Evolutionary conservation across 2,113 vertebrate genomes (phyloP), one percentile per base, ranked within the genome.

Genomic region (Camarhynchus parvulus): DNA sequence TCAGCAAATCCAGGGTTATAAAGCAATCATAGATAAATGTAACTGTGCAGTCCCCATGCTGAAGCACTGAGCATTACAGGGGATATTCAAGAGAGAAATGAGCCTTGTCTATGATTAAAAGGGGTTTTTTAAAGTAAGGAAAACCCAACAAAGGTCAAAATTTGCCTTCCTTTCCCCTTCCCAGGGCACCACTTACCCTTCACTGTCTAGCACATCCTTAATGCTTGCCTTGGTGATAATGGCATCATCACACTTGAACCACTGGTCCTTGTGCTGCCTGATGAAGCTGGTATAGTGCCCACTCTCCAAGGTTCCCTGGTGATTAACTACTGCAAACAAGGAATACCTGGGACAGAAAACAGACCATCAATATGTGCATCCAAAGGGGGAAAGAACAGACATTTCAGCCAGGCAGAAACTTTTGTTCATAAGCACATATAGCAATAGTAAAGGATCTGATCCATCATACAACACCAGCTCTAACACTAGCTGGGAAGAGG

Each of bases 151-250:
- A 62, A 55, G 19, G 47, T 19, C 18, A 2, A 28, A n/a, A 35
- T 53, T 92, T 67, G 42, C 66, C 47, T 62, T 70, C 55, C 28
- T 35, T 19, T 24, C 24, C 39, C 76, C 49, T 28, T 42, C 13
- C 30, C 28, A 17, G 74, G 18, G n/a, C 35, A 13, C 20, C 42
- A 97, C 99, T 91, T 92, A 99, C 99, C 99, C 99, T 98, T 99
- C 99, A 28, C 99, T 99, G 98, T 99, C 99, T 97, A 99, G 98
- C 93, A 99, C 99, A 42, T 99, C 99, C 96, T 99, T 99, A 97
- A 99, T 99, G 99, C 99, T 99, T 98, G 99, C 99, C 98, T 99
- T 99, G 97, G 99, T 99, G 98, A 99, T 99, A 97, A 99, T 99
- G 95, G 99, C 99, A 28, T 99, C 99, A 33, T 99, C 99, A 97